Evolutionary conservation across 2,797 vertebrate species (phyloP), one percentile per base, ranked within the genome.

Genomic region (Tenualosa ilisha): DNA sequence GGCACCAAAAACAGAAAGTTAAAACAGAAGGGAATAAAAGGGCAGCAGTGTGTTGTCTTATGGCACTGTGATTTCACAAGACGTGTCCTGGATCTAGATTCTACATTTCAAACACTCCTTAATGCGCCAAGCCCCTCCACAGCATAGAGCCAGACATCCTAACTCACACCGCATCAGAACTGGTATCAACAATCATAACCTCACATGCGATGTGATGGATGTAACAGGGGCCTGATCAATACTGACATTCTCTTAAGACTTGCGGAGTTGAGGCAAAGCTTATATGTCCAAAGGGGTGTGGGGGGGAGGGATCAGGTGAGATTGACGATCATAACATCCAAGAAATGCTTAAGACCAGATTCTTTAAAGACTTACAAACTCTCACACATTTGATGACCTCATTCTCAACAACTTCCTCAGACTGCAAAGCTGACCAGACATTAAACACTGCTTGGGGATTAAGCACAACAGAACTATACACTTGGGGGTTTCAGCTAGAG

Each of bases 221-320:
- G 72, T 79, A 79, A 79, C 72, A 79, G 72, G 72, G 5, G 46
- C 40, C 72, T 20, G 40, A 79, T 79, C 72, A 79, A 79, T 79
- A 79, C 72, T 79, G 72, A 20, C 40, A 46, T 46, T 79, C 72
- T 79, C 72, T 79, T 79, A 79, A 79, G 72, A 79, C 72, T 79
- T 79, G 40, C 2, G 37, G 40, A 79, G 9, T 40, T 8, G 20
- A 40, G 46, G 37, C 72, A 6, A 20, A 46, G 40, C 72, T 43
- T 3, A 22, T 6, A 17, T 7, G 40, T 31, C 68, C 68, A 8
- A 4, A 1, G 15, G 20, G 1, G 20, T 22, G 54, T 56, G 50
- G 7, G 46, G 50, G 50, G 9, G 50, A 12, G 50, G 50, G 50
- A 46, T 2, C 1, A 31, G n/a, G 24, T 24, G 65, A 72, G 65